phyloP scores from a whole-genome alignment of 2,797 vertebrate species.

The Alosa sapidissima region DNA sequence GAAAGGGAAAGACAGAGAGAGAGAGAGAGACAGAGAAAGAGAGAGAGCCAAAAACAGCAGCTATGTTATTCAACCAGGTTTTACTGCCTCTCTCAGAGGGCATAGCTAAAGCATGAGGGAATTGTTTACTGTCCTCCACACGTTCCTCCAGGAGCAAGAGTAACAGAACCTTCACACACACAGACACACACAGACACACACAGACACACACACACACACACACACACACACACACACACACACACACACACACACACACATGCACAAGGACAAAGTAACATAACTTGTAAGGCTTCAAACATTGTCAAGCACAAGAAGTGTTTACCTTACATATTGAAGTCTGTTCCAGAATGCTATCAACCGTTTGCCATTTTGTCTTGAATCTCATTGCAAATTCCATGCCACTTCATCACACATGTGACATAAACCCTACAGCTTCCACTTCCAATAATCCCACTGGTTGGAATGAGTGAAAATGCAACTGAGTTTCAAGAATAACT shows the following conservation, averaged over 20 bases:
- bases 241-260: neutral
- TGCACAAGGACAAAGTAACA: slow-evolving; percentile 59
- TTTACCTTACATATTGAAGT: slow-evolving; percentile 26
- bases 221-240: slow-evolving; percentile 52
- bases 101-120: slow-evolving; percentile 74
- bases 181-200: neutral
- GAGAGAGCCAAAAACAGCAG: neutral
- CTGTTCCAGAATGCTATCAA: no score
- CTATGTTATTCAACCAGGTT: slow-evolving; percentile 60
- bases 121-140: slow-evolving; percentile 69
- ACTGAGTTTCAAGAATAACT: no score
- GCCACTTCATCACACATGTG: neutral
- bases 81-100: slow-evolving; percentile 58
- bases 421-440: neutral
- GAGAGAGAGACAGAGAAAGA: neutral
- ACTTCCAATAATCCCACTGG: neutral
- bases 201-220: neutral
- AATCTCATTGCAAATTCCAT: neutral
- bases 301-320: neutral
- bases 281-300: slow-evolving; percentile 39
- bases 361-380: neutral
- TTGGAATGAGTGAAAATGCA: no score
- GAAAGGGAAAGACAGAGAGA: neutral
- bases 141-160: slow-evolving; percentile 64
- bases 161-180: neutral